Evolutionary conservation across 1,140 invertebrate genomes (phyloP).

Genomic region (Charaxes varanes): DNA sequence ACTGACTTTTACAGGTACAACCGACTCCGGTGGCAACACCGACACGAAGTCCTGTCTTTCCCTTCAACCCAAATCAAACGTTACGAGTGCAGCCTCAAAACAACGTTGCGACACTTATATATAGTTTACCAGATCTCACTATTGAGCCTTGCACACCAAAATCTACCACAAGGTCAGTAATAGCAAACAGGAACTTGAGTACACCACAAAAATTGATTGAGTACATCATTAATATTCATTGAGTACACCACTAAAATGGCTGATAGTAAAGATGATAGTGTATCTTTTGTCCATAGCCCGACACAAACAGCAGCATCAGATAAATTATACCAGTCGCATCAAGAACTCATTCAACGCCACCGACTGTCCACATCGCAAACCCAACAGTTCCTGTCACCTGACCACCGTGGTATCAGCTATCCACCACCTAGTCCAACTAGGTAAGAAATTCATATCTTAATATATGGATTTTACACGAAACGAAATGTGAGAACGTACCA

Average conservation of each 20-base stretch:
- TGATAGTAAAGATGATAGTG: neutral
- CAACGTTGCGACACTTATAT: constrained; percentile 69
- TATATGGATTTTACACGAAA: no score
- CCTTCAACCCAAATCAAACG: constrained; percentile 74
- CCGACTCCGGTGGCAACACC: no score
- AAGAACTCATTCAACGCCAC: constrained; percentile 36
- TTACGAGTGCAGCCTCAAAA: constrained; percentile 83
- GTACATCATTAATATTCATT: neutral
- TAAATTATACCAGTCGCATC: constrained; percentile 42
- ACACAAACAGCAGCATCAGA: constrained; percentile 36
- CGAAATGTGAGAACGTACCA: no score
- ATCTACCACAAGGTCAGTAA: constrained; percentile 20
- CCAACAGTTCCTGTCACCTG: constrained; percentile 57
- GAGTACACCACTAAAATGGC: neutral
- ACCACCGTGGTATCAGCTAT: constrained; percentile 69
- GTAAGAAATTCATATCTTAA: constrained; percentile 21
- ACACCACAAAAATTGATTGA: neutral
- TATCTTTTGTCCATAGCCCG: constrained; percentile 20
- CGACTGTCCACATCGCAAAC: constrained; percentile 28
- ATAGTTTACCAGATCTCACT: constrained; percentile 62
- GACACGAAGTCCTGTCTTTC: constrained; percentile 11
- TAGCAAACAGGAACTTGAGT: neutral
- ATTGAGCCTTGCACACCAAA: constrained; percentile 31
- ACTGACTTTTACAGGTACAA: constrained; percentile 5
- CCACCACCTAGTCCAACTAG: constrained; percentile 57